These are phyloP conservation scores for Cheilosia impressa DNA, from an alignment of 2,888 invertebrate species.

Conservation along the genomic window DNA sequence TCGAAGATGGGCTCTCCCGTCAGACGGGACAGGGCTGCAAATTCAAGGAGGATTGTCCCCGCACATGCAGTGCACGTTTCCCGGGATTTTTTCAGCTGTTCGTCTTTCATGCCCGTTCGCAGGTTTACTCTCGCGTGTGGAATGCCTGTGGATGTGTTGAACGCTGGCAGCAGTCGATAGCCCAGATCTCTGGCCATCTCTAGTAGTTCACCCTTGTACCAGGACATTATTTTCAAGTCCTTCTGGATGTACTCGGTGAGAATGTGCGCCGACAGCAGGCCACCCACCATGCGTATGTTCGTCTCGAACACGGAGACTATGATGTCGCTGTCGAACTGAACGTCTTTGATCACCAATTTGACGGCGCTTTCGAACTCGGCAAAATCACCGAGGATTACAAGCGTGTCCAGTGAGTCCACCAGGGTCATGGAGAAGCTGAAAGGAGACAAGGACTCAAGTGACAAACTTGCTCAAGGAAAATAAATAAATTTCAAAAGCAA, in stretches of 20 bases:
- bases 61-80: conserved; percentile 99
- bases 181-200: conserved; percentile 96
- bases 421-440: conserved; percentile 97
- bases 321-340: conserved; percentile 96
- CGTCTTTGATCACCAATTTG: conserved; percentile 92
- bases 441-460: conserved; percentile 78
- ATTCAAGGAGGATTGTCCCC: conserved; percentile 98
- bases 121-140: conserved; percentile 98
- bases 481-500: no score
- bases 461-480: no score
- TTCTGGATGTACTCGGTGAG: conserved; percentile 92
- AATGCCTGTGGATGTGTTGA: conserved; percentile 98
- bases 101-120: conserved; percentile 91
- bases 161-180: conserved; percentile 96
- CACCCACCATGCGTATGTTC: conserved; percentile 98
- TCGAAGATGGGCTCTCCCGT: conserved; percentile 96
- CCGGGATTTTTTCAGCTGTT: conserved; percentile 89
- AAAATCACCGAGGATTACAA: conserved; percentile 95
- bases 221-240: conserved; percentile 89
- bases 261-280: conserved; percentile 96
- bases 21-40: conserved; percentile 96
- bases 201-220: conserved; percentile 95
- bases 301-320: conserved; percentile 99
- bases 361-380: conserved; percentile 97
- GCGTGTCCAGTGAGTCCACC: conserved; percentile 96